These are phyloP conservation scores for Pogonocichla stellata DNA, from an alignment of 2,113 vertebrate species.

Conservation along the genomic window DNA sequence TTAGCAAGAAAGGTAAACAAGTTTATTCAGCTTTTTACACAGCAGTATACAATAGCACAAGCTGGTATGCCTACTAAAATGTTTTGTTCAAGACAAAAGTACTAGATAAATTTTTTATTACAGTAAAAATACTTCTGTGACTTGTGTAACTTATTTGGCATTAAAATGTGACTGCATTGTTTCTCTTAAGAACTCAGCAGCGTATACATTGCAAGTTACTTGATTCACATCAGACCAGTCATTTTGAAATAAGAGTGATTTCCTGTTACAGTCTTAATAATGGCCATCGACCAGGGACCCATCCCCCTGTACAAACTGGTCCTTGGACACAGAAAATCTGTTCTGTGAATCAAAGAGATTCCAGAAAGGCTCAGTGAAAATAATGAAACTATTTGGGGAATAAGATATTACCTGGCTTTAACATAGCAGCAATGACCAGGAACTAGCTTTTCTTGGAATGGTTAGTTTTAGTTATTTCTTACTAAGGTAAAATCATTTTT, in stretches of 20 bases:
- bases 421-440: not conserved
- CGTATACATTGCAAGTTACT: not conserved
- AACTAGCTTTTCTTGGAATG: not conserved
- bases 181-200: not conserved
- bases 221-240: not conserved
- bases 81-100: not conserved
- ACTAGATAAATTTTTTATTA: not conserved
- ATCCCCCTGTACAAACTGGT: not conserved
- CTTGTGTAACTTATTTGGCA: not conserved
- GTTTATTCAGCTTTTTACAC: conserved; percentile 3
- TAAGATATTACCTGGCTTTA: not conserved
- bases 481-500: not conserved
- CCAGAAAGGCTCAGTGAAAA: not conserved
- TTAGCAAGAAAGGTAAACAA: not conserved
- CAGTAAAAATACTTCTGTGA: conserved; percentile 14
- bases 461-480: not conserved
- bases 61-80: not conserved
- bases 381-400: not conserved
- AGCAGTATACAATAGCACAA: not conserved
- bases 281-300: not conserved
- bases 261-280: not conserved
- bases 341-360: not conserved
- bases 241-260: not conserved
- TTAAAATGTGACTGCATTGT: not conserved
- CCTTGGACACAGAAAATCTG: not conserved